Evolutionary conservation across 2,888 invertebrate genomes (phyloP), one percentile per base, ranked within the genome.

Genomic region (Ceramica pisi): DNA sequence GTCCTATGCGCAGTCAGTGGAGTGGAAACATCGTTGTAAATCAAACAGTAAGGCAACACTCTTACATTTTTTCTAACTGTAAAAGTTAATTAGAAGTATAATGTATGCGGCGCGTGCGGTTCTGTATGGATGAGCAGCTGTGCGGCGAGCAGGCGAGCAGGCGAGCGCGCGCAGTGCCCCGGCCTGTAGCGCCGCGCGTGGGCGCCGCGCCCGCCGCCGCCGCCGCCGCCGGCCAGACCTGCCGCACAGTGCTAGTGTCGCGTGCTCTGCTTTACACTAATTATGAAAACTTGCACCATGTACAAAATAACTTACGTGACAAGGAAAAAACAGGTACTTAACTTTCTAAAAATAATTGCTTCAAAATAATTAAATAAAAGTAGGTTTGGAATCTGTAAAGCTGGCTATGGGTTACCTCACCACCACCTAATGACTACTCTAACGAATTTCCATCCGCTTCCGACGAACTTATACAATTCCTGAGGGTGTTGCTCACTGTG

Each of bases 281-380:
- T 81, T 76, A 95, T 96, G 95, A 94, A 91, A 92, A 92, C 93
- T 86, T 92, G 93, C 86, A 90, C 94, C 82, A 95, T 94, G 95
- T 95, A 94, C 89, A 96, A 95, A 92, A 96, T 96, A 84, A 95
- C 95, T 66, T 96, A 96, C 87, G 94, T 95, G 86, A 86, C 95
- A 77, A 92, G 90, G 83, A 95, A 92, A 83, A 92, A 94, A 82
- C 92, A 95, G 94, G 95, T 95, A n/a, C n/a, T n/a, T n/a, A 94
- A 83, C 75, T 81, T 77, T 76, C 73, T 77, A 78, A 75, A 71
- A 55, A 65, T 66, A 31, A 31, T 31, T 5, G 31, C 31, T 31
- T 31, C 31, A 75, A 71, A 55, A 65, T 66, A 67, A 75, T 67
- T 59, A 19, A 35, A 62, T 56, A 69, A 72, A 73, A 59, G 9